Evolutionary conservation across 2,113 vertebrate genomes (phyloP), one percentile per base, ranked within the genome.

Genomic region (Dicaeum eximium): DNA sequence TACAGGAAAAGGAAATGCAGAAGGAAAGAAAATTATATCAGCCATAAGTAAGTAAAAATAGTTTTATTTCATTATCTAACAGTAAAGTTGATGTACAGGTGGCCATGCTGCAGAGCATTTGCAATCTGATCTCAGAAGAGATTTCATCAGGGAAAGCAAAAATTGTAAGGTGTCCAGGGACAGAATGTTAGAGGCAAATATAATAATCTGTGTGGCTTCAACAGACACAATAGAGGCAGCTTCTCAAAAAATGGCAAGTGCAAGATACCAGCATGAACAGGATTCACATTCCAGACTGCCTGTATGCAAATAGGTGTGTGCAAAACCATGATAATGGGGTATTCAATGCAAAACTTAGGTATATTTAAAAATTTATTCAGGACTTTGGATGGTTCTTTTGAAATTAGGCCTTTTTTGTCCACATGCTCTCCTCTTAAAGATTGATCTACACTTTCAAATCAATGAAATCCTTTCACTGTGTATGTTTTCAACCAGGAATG

Each of bases 291-390:
- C 17, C 50, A 82, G 58, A 31, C 22, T 33, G 56, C 61, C 38
- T 11, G 9, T 58, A 56, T 78, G 51, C 38, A 90, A 66, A 78
- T 31, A 31, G 37, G 47, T 23, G 28, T 58, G 64, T 72, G 70
- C 53, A 82, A 79, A 93, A 61, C 57, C 47, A 9, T n/a, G 23
- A 57, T n/a, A 20, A 19, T 48, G 21, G 58, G 73, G 47, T 70
- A 56, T 40, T 88, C 66, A 16, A 54, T 80, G 60, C 58, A 94
- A 92, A 96, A 93, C n/a, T 86, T 64, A 35, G 1, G 1, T 54
- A 61, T 37, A 58, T 83, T 95, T 88, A 86, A 95, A 95, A 60
- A 56, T 60, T 13, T 77, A 92, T 71, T 88, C 42, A 78, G 72
- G 0, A 71, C 51, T 90, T 83, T n/a, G 47, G 51, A 92, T 22